These are phyloP conservation scores for Andrena praecox DNA, from an alignment of 2,888 invertebrate genomes.

Conservation along the genomic window DNA sequence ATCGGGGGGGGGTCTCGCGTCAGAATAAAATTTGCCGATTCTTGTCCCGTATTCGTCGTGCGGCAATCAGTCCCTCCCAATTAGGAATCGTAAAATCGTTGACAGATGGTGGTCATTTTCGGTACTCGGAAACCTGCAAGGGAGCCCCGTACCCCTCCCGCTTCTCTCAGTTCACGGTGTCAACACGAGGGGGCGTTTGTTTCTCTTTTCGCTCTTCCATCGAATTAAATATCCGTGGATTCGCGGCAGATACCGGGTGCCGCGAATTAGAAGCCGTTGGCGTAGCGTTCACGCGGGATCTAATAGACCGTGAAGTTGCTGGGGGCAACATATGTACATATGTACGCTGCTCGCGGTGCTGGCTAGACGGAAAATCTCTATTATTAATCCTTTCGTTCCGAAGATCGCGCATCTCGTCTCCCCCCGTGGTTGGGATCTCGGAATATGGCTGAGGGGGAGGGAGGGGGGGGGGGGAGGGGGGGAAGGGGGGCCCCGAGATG, in stretches of 20 bases:
- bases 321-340: neutral
- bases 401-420: conserved; percentile 13
- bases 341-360: neutral
- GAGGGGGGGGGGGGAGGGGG: too few relatives aligned
- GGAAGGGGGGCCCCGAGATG: neutral
- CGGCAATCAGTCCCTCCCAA: neutral
- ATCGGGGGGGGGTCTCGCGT: neutral
- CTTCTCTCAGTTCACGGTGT: neutral
- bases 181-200: neutral
- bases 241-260: neutral
- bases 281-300: neutral
- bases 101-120: neutral
- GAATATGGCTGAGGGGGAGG: neutral
- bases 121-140: neutral
- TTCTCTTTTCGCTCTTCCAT: neutral
- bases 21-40: neutral
- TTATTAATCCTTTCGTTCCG: conserved; percentile 39
- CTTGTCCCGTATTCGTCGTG: neutral
- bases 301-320: conserved; percentile 25
- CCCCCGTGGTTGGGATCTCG: neutral
- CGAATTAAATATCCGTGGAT: conserved; percentile 10
- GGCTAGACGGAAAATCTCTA: conserved; percentile 28
- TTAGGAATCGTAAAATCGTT: neutral
- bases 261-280: neutral
- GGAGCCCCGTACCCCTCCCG: neutral